Evolutionary conservation across 2,888 invertebrate genomes (phyloP).

Genomic region (Colostygia pectinataria): DNA sequence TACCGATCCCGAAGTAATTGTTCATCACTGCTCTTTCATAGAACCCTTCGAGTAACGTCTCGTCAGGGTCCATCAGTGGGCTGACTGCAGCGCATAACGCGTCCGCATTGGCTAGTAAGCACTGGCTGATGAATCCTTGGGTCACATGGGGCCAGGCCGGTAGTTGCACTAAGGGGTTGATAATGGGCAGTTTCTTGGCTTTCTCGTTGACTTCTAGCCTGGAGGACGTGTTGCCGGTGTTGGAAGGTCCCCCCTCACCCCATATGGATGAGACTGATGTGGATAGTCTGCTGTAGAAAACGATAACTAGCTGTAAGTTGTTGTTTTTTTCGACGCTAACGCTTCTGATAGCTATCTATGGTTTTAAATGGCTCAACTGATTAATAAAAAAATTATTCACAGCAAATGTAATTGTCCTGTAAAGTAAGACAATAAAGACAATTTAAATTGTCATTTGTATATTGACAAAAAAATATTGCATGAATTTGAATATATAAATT

Average conservation of each 20-base stretch:
- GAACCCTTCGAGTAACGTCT: conserved; percentile 93
- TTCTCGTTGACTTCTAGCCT: conserved; percentile 81
- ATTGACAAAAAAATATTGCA: too few relatives aligned
- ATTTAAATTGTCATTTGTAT: too few relatives aligned
- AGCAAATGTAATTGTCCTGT: too few relatives aligned
- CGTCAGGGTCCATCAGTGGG: conserved; percentile 96
- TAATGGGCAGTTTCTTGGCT: conserved; percentile 91
- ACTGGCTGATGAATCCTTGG: conserved; percentile 96
- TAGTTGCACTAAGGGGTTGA: conserved; percentile 93
- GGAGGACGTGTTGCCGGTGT: conserved; percentile 47
- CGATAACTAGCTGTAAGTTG: too few relatives aligned
- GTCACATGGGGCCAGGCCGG: conserved; percentile 94
- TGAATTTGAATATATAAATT: too few relatives aligned
- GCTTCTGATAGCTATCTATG: too few relatives aligned
- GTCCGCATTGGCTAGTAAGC: conserved; percentile 97
- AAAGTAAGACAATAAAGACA: too few relatives aligned
- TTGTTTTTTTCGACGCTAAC: too few relatives aligned
- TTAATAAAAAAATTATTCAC: too few relatives aligned
- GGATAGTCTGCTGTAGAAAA: conserved; percentile 63
- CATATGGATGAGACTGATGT: conserved; percentile 81
- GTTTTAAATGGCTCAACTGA: too few relatives aligned
- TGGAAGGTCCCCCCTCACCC: conserved; percentile 65
- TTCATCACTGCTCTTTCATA: conserved; percentile 99
- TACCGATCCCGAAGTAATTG: conserved; percentile 99
- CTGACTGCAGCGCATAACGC: conserved; percentile 98